A percentile compares a stretch with the other conserved stretches of the same genome.
These are phyloP conservation scores for Zoroaster sp. DNA, from an alignment of 53 echinoderm and acorn worm species.

Conservation along the genomic window DNA sequence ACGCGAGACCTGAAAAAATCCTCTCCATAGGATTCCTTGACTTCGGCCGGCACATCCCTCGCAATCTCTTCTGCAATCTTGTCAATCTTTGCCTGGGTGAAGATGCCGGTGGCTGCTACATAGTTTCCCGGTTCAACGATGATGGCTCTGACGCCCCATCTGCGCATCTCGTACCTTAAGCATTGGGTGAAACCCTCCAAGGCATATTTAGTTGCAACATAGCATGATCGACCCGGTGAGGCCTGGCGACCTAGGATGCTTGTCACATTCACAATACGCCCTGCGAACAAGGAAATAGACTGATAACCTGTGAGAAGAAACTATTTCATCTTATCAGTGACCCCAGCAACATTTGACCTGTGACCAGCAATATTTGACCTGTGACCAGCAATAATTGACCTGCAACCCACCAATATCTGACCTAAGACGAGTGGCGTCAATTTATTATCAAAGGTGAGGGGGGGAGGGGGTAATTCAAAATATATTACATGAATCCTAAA, in stretches of 20 bases:
- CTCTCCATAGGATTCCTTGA: slow-evolving; percentile 61
- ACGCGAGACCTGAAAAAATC: slow-evolving; percentile 65
- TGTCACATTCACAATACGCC: slow-evolving; percentile 80
- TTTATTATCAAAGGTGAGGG: too few species aligned
- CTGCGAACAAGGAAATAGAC: slow-evolving; percentile 23
- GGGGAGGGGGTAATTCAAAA: too few species aligned
- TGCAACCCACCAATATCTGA: too few species aligned
- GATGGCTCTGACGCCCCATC: slow-evolving; percentile 79
- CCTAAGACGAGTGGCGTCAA: too few species aligned
- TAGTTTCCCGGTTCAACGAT: slow-evolving; percentile 97
- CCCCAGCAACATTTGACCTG: too few species aligned
- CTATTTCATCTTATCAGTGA: too few species aligned
- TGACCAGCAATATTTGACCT: too few species aligned
- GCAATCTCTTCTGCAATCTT: slow-evolving; percentile 76
- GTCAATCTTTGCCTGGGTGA: slow-evolving; percentile 78
- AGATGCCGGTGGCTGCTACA: slow-evolving; percentile 94
- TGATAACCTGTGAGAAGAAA: background rate
- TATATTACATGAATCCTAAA: too few species aligned
- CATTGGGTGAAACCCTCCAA: slow-evolving; percentile 93
- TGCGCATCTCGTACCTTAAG: slow-evolving; percentile 84
- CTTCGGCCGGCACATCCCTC: slow-evolving; percentile 64
- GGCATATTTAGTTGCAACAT: slow-evolving; percentile 81
- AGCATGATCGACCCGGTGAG: slow-evolving; percentile 72
- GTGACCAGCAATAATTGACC: too few species aligned
- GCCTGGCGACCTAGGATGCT: slow-evolving; percentile 83